Evolutionary conservation across 2,888 invertebrate genomes (phyloP), one percentile per base, ranked within the genome.

Genomic region (Parnassius glacialis): DNA sequence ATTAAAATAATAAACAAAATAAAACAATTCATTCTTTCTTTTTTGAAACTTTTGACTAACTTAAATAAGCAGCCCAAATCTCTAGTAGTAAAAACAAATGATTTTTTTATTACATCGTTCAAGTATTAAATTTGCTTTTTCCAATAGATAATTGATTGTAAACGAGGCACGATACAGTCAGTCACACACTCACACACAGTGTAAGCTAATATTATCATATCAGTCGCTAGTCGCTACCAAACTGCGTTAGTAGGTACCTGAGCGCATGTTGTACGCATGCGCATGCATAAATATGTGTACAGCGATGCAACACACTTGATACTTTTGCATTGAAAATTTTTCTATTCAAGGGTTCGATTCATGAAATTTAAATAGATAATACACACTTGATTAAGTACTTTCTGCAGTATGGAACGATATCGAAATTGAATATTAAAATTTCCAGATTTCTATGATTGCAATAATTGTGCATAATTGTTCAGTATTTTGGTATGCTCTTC

Each of bases 191-290:
- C 74, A 70, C 76, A 78, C 75, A 78, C 74, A 74, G 64, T 57
- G 67, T 65, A 73, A 69, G 71, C 76, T 78, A 78, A 78, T 81
- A 86, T 84, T 86, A 84, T 87, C 84, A 86, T 85, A 84, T 85
- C 83, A 83, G 78, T 79, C 69, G 74, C 73, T 70, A 83, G 78
- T 79, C 69, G 74, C 73, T 70, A 70, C 64, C 48, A 62, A 57
- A 59, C 58, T 59, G 64, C 65, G 61, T 59, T 54, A 61, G 68
- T 82, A 84, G 61, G 68, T 82, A 84, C 81, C 80, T 78, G 80
- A 76, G 78, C 75, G 82, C 82, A 80, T 80, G 81, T 76, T 79
- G 76, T 80, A 84, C 87, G 85, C 85, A 85, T 82, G 85, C 80
- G 82, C 83, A 83, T 83, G 80, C 73, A 78, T 81, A 80, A 78